A percentile compares a stretch with the other conserved stretches of the same genome.
phyloP scores from a whole-genome alignment of 2,797 vertebrate genomes.

The Coregonus ussuriensis region DNA sequence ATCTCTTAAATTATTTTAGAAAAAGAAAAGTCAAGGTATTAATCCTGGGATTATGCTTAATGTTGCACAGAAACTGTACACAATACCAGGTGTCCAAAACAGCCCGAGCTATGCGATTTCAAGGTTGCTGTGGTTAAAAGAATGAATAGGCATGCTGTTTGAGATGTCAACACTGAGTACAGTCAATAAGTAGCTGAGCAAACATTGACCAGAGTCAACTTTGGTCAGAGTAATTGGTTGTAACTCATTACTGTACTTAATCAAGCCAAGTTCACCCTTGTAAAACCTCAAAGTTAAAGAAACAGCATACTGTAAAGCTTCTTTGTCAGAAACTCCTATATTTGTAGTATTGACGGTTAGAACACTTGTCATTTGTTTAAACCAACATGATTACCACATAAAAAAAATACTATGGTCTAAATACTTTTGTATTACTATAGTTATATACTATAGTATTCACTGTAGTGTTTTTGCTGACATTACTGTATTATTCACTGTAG shows the following conservation, averaged over 20 bases:
- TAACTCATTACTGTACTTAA: constrained; percentile 73
- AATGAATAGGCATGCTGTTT: constrained; percentile 67
- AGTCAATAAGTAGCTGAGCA: constrained; percentile 60
- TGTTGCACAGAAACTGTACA: constrained; percentile 52
- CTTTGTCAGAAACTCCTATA: neutral
- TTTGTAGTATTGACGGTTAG: neutral
- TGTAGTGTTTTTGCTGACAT: too few relatives aligned
- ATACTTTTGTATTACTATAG: too few relatives aligned
- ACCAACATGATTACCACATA: too few relatives aligned
- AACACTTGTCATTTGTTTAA: too few relatives aligned
- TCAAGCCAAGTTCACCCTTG: constrained; percentile 64
- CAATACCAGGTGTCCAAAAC: constrained; percentile 46
- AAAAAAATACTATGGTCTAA: neutral
- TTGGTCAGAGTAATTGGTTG: constrained; percentile 64
- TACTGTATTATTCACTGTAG: too few relatives aligned
- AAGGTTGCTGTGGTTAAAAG: constrained; percentile 66
- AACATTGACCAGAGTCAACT: constrained; percentile 68
- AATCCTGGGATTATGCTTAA: neutral
- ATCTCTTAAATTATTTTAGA: neutral
- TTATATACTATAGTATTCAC: too few relatives aligned
- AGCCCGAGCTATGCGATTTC: constrained; percentile 39
- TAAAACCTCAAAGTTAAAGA: constrained; percentile 41
- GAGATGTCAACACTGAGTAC: constrained; percentile 42
- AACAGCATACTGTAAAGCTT: neutral
- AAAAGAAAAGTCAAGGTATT: neutral